Evolutionary conservation across 1,140 invertebrate genomes (phyloP).

Genomic region (Diorhabda carinulata): DNA sequence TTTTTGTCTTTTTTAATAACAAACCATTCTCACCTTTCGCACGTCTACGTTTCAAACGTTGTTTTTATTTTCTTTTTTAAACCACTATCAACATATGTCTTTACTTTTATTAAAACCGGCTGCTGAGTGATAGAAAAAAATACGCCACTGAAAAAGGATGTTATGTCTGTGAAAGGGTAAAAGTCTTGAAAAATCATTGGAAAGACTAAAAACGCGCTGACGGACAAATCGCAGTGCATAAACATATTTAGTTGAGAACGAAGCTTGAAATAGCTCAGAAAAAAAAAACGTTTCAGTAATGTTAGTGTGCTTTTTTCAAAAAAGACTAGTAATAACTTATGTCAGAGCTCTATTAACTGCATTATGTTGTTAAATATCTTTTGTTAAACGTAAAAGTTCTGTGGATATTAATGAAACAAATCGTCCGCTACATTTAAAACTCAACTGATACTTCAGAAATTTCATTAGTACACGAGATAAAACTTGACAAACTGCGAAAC

Average conservation of each 20-base stretch:
- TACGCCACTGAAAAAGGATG: constrained; percentile 18
- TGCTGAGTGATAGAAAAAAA: constrained; percentile 16
- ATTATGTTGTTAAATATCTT: no score
- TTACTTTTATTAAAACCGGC: constrained; percentile 15
- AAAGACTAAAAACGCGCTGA: constrained; percentile 11
- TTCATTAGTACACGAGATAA: no score
- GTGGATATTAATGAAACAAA: no score
- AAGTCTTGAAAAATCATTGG: constrained; percentile 10
- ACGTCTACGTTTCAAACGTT: constrained; percentile 17
- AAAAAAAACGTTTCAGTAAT: no score
- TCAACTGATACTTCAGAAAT: no score
- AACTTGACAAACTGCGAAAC: no score
- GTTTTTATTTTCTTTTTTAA: constrained; percentile 5
- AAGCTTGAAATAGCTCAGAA: no score
- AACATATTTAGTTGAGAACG: neutral
- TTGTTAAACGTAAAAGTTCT: no score
- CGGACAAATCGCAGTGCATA: constrained; percentile 11
- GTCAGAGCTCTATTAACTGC: no score
- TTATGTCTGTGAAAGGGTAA: constrained; percentile 22
- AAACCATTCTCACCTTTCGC: constrained; percentile 22
- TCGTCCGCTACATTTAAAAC: no score
- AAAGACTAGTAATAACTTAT: no score
- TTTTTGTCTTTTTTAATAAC: constrained; percentile 7
- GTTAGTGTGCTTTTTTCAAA: no score
- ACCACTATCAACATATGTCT: constrained; percentile 12